Percentiles rank a stretch among this genome's conserved stretches.
phyloP scores from a whole-genome alignment of 2,888 invertebrate genomes.

The Desoria tigrina region DNA sequence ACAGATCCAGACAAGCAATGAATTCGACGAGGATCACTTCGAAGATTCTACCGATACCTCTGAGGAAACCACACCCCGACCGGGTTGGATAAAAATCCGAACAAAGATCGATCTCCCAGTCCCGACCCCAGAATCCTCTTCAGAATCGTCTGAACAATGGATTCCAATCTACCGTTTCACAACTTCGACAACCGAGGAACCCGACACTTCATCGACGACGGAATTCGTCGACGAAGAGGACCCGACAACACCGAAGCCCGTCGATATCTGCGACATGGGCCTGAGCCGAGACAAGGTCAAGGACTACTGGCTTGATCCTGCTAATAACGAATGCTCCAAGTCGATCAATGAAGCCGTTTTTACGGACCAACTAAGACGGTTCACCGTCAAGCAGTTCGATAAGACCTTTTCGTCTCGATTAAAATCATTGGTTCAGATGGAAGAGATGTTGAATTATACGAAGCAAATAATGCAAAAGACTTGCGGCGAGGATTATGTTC shows the following conservation, averaged over 20 bases:
- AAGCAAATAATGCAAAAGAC: constrained; percentile 37
- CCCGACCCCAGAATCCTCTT: background rate
- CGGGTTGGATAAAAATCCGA: constrained; percentile 2
- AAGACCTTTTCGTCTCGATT: constrained; percentile 31
- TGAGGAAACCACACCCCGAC: background rate
- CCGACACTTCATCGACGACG: background rate
- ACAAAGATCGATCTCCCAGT: background rate
- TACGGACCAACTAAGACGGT: constrained; percentile 41
- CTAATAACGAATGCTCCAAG: constrained; percentile 29
- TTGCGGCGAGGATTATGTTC: constrained; percentile 38
- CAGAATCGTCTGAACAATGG: background rate
- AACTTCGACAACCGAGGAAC: constrained; percentile 2
- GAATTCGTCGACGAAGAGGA: background rate
- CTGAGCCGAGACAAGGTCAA: constrained; percentile 35
- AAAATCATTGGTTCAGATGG: constrained; percentile 41
- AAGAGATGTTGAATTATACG: constrained; percentile 27
- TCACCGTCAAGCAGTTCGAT: constrained; percentile 36
- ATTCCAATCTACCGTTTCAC: background rate
- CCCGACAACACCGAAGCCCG: background rate
- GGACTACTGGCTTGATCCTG: constrained; percentile 35
- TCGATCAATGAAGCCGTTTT: constrained; percentile 41
- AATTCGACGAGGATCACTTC: no score
- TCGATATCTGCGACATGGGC: background rate
- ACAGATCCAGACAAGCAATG: no score
- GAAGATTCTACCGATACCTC: no score